Evolutionary conservation across 2,797 vertebrate genomes (phyloP).

Genomic region (Labeo calbasu): DNA sequence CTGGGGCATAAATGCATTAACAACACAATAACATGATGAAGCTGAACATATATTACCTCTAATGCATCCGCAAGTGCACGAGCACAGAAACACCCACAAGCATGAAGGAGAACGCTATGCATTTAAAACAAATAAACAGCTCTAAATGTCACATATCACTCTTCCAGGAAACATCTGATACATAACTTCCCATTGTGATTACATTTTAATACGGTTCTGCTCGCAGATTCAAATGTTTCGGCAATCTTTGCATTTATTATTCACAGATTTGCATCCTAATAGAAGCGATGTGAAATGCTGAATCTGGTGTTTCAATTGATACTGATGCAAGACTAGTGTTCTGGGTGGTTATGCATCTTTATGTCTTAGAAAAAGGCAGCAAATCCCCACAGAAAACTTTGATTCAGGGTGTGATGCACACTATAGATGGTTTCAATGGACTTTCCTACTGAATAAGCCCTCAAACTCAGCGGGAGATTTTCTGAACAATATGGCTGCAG

Average conservation of each 20-base stretch:
- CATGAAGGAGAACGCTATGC: neutral
- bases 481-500: conserved; percentile 3
- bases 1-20: conserved; percentile 18
- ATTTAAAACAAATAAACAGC: conserved; percentile 1
- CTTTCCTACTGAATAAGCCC: conserved; percentile 25
- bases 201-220: neutral
- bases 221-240: neutral
- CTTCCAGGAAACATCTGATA: conserved; percentile 10
- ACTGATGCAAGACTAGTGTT: conserved; percentile 16
- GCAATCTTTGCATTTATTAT: conserved; percentile 6
- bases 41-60: neutral
- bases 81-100: conserved; percentile 1
- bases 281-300: conserved; percentile 6
- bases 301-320: conserved; percentile 17
- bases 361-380: conserved; percentile 22
- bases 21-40: conserved; percentile 19
- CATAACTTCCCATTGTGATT: neutral
- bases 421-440: conserved; percentile 1
- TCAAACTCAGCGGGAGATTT: neutral
- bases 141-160: conserved; percentile 8
- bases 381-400: conserved; percentile 16
- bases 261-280: conserved; percentile 29
- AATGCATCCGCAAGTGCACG: neutral
- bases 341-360: conserved; percentile 17
- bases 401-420: conserved; percentile 19